A percentile compares a stretch with the other conserved stretches of the same genome.
Evolutionary conservation across 1,140 invertebrate species (phyloP).

Genomic region (Lasaia peninsularis): DNA sequence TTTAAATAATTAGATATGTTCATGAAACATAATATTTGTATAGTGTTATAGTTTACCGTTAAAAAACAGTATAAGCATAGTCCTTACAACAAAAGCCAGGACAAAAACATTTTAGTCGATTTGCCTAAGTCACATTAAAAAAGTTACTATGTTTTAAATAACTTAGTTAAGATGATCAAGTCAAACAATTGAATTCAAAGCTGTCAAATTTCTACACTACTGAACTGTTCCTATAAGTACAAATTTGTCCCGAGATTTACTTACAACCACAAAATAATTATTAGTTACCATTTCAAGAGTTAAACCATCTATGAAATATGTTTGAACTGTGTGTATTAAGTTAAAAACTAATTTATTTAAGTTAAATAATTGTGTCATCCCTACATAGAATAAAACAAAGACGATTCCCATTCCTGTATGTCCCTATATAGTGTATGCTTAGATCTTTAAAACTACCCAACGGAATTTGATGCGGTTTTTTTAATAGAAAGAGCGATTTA

Average conservation of each 20-base stretch:
- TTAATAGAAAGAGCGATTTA: too few relatives aligned
- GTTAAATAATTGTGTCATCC: too few relatives aligned
- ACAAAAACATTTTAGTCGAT: not conserved
- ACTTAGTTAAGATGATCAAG: not conserved
- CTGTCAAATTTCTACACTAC: not conserved
- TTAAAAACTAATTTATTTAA: too few relatives aligned
- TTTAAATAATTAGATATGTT: not conserved
- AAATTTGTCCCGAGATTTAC: not conserved
- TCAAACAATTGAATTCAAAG: not conserved
- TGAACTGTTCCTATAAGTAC: not conserved
- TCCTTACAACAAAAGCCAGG: not conserved
- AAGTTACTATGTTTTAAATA: not conserved
- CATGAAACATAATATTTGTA: not conserved
- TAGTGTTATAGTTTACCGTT: slow-evolving; percentile 3
- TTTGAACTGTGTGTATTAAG: too few relatives aligned
- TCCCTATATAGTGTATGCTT: too few relatives aligned
- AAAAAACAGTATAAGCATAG: not conserved
- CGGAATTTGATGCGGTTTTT: too few relatives aligned
- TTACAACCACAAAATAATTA: too few relatives aligned
- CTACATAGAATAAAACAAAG: too few relatives aligned
- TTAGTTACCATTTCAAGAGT: too few relatives aligned
- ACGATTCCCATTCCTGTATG: too few relatives aligned
- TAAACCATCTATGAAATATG: too few relatives aligned
- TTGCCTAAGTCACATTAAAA: not conserved
- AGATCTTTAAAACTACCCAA: too few relatives aligned